These are phyloP conservation scores for Hydrotaea cyrtoneurina DNA, from an alignment of 2,888 invertebrate genomes.

Conservation along the genomic window DNA sequence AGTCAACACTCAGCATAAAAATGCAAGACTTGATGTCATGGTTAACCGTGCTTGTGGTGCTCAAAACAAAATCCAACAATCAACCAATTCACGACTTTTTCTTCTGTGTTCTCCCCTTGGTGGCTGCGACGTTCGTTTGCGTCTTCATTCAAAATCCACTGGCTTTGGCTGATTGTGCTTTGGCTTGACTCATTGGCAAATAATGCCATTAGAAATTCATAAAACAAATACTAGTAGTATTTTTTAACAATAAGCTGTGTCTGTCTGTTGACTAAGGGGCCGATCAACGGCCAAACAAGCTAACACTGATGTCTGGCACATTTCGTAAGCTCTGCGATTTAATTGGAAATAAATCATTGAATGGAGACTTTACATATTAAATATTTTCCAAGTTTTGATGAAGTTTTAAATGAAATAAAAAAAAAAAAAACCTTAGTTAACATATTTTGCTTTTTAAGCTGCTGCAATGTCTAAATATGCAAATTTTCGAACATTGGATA, in stretches of 20 bases:
- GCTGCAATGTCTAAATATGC: constrained; percentile 30
- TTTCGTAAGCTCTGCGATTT: no score
- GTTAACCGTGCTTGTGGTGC: constrained; percentile 35
- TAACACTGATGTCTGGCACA: no score
- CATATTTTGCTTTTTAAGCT: no score
- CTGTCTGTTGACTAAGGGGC: background rate
- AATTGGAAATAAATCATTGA: no score
- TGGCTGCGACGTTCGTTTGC: background rate
- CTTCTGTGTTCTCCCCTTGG: background rate
- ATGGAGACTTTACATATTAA: no score
- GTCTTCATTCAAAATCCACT: constrained; percentile 3
- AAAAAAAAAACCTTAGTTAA: no score
- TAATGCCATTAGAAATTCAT: constrained; percentile 56
- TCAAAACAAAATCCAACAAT: constrained; percentile 17
- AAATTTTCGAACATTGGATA: constrained; percentile 24
- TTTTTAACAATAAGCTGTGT: constrained; percentile 14
- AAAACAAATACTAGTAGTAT: constrained; percentile 18
- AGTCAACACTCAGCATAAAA: constrained; percentile 40
- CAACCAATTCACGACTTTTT: constrained; percentile 49
- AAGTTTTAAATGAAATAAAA: no score
- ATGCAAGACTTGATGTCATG: constrained; percentile 55
- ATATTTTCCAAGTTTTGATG: no score
- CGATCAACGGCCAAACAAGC: no score
- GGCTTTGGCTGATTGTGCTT: constrained; percentile 9
- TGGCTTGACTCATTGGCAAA: constrained; percentile 56